phyloP scores from a whole-genome alignment of 1,140 invertebrate species.

The Luehdorfia chinensis region DNA sequence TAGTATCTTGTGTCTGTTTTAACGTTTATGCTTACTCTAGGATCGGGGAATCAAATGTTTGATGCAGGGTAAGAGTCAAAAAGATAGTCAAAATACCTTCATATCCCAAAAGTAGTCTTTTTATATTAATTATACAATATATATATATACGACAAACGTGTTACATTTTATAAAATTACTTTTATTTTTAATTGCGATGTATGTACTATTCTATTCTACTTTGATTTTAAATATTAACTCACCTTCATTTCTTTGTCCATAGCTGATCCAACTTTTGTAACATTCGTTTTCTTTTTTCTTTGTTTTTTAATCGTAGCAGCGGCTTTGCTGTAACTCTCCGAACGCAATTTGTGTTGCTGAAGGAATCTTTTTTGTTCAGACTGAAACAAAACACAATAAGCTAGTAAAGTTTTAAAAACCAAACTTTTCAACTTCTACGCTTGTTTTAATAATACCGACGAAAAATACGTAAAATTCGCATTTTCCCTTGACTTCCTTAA shows the following conservation, averaged over 20 bases:
- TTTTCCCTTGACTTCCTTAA: constrained; percentile 15
- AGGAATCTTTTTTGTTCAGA: constrained; percentile 94
- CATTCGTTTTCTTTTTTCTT: constrained; percentile 88
- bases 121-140: no score
- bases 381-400: constrained; percentile 68
- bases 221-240: constrained; percentile 9
- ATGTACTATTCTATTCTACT: no score
- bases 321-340: constrained; percentile 93
- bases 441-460: constrained; percentile 3
- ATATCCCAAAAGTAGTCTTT: no score
- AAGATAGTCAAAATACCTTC: no score
- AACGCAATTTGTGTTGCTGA: constrained; percentile 91
- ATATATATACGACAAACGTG: no score
- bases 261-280: constrained; percentile 85
- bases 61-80: no score
- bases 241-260: constrained; percentile 94
- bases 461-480: neutral
- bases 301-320: constrained; percentile 93
- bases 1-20: no score
- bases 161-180: no score
- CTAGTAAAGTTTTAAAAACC: constrained; percentile 3
- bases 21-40: no score
- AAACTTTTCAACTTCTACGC: neutral
- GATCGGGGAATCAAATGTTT: no score
- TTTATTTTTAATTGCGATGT: no score